These are phyloP conservation scores for Formicarius rufipectus DNA, from an alignment of 2,113 vertebrate genomes.

Conservation along the genomic window DNA sequence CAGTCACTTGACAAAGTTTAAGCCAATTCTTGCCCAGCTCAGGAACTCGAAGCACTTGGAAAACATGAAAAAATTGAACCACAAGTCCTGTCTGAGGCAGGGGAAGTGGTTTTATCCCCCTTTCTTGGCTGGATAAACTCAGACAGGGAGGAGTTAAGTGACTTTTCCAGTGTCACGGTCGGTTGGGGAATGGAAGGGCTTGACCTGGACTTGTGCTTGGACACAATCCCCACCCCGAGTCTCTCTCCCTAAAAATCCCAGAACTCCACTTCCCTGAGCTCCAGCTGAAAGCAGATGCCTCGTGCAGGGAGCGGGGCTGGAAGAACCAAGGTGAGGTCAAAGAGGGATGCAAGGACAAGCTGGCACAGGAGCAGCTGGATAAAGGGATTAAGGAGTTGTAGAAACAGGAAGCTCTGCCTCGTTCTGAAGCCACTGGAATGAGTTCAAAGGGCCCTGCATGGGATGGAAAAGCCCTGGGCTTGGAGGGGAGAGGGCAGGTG, in stretches of 20 bases:
- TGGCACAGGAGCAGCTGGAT: neutral
- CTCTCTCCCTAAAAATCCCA: neutral
- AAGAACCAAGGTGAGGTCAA: neutral
- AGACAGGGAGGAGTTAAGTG: neutral
- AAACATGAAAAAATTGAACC: neutral
- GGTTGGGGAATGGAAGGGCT: neutral
- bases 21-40: neutral
- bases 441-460: constrained; percentile 49
- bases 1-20: neutral
- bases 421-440: neutral
- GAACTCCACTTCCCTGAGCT: neutral
- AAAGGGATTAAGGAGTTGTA: constrained; percentile 36
- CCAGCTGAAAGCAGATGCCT: neutral
- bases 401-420: constrained; percentile 13
- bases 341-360: neutral
- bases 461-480: neutral
- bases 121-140: neutral
- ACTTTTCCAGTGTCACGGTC: neutral
- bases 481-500: neutral
- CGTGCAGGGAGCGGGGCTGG: neutral
- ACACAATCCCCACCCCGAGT: rapidly evolving
- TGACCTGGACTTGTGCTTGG: neutral
- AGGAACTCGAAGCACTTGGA: neutral
- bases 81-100: neutral
- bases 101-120: neutral